Evolutionary conservation across 2,113 vertebrate species (phyloP).

Genomic region (Gadus macrocephalus): DNA sequence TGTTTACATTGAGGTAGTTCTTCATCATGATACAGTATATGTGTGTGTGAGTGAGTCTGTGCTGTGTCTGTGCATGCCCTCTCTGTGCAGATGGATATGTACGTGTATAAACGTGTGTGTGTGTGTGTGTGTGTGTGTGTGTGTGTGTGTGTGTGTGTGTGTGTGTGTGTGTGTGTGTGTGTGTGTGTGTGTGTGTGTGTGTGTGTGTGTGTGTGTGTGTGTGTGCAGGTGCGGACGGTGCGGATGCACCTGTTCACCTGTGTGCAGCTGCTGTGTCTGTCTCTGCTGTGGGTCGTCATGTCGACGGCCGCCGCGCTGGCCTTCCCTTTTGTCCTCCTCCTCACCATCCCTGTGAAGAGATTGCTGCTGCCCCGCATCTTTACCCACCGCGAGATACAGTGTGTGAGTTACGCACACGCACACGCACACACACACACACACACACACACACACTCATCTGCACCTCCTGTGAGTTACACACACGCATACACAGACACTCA

Average conservation of each 20-base stretch:
- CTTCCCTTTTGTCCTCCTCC: constrained; percentile 92
- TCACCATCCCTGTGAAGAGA: constrained; percentile 88
- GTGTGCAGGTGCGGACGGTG: constrained; percentile 80
- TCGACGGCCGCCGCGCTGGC: constrained; percentile 86
- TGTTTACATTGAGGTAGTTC: too few relatives aligned
- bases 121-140: background rate
- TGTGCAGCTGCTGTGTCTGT: constrained; percentile 85
- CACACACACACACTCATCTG: background rate
- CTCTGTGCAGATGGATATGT: background rate
- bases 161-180: background rate
- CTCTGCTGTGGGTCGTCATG: constrained; percentile 91
- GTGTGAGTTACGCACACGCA: constrained; percentile 72
- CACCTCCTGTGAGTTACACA: background rate
- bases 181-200: background rate
- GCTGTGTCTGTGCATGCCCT: background rate
- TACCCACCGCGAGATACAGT: constrained; percentile 83
- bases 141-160: background rate
- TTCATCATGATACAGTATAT: too few relatives aligned
- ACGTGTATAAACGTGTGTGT: background rate
- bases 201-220: background rate
- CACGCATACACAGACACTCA: background rate
- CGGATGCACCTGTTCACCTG: constrained; percentile 91
- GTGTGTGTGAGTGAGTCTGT: background rate
- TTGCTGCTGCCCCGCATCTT: constrained; percentile 85
- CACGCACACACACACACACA: background rate